Percentiles rank a stretch among this genome's conserved stretches.
phyloP scores from a whole-genome alignment of 2,888 invertebrate genomes.

The Trissonchulus latispiculum region DNA sequence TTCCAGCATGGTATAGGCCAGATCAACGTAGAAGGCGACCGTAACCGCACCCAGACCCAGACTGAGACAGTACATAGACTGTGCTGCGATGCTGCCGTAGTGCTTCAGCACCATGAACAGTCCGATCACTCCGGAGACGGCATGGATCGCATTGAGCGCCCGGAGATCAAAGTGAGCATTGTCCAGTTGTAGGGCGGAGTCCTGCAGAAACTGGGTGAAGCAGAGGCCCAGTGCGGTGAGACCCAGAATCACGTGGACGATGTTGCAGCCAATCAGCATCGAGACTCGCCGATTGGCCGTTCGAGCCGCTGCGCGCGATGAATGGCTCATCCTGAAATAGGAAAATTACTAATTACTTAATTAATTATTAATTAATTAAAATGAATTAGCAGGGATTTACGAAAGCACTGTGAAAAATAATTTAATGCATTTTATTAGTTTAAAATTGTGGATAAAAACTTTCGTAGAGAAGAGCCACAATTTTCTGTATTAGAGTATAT shows the following conservation, averaged over 20 bases:
- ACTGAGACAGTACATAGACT: slow-evolving; percentile 37
- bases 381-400: too few relatives aligned
- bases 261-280: slow-evolving; percentile 31
- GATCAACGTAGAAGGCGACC: slow-evolving; percentile 37
- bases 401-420: too few relatives aligned
- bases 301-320: too few relatives aligned
- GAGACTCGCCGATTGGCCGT: too few relatives aligned
- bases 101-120: slow-evolving; percentile 37
- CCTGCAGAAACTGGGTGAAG: slow-evolving; percentile 34
- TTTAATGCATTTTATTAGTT: too few relatives aligned
- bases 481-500: too few relatives aligned
- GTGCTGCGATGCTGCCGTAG: slow-evolving; percentile 41
- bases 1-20: not conserved
- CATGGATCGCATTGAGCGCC: slow-evolving; percentile 37
- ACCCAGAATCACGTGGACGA: slow-evolving; percentile 35
- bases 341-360: too few relatives aligned
- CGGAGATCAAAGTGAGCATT: slow-evolving; percentile 40
- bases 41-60: slow-evolving; percentile 36
- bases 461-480: too few relatives aligned
- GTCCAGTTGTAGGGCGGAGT: slow-evolving; percentile 35
- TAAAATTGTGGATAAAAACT: too few relatives aligned
- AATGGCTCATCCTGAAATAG: too few relatives aligned
- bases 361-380: too few relatives aligned
- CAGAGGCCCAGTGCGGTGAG: slow-evolving; percentile 36
- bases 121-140: slow-evolving; percentile 32